These are phyloP conservation scores for Himalopsyche tibetana DNA, from an alignment of 2,888 invertebrate genomes.

Conservation along the genomic window DNA sequence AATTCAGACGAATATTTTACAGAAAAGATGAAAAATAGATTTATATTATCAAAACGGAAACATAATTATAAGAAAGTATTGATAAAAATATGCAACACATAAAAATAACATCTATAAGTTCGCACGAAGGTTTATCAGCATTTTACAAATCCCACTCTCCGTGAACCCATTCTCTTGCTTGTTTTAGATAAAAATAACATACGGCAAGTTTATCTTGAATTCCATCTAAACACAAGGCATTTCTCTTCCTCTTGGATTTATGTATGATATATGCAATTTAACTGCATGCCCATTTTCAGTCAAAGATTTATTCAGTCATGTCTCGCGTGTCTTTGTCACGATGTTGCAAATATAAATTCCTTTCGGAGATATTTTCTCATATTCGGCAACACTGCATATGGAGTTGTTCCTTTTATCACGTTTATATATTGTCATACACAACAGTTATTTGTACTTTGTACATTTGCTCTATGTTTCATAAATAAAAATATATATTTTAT, in stretches of 20 bases:
- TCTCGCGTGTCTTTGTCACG: constrained; percentile 2
- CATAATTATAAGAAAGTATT: too few species aligned
- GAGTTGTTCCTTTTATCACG: not conserved
- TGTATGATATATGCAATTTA: not conserved
- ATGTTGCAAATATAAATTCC: constrained; percentile 6
- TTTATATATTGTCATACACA: not conserved
- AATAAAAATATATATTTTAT: too few species aligned
- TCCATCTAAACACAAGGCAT: not conserved
- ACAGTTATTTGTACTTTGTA: not conserved
- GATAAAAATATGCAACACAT: too few species aligned
- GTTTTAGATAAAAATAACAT: too few species aligned
- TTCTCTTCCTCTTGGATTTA: not conserved
- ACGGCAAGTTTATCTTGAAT: too few species aligned
- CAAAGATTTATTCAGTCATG: constrained; percentile 9
- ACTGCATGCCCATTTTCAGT: not conserved
- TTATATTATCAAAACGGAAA: too few species aligned
- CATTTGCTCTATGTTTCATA: not conserved
- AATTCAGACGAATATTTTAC: too few species aligned
- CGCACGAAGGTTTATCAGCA: too few species aligned
- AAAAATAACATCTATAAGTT: too few species aligned
- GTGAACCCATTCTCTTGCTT: too few species aligned
- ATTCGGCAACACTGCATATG: not conserved
- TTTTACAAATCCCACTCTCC: too few species aligned
- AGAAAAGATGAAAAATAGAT: too few species aligned
- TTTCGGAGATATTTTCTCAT: not conserved